Evolutionary conservation across 1,140 invertebrate species (phyloP), one percentile per base, ranked within the genome.

Genomic region (Heliconius himera): DNA sequence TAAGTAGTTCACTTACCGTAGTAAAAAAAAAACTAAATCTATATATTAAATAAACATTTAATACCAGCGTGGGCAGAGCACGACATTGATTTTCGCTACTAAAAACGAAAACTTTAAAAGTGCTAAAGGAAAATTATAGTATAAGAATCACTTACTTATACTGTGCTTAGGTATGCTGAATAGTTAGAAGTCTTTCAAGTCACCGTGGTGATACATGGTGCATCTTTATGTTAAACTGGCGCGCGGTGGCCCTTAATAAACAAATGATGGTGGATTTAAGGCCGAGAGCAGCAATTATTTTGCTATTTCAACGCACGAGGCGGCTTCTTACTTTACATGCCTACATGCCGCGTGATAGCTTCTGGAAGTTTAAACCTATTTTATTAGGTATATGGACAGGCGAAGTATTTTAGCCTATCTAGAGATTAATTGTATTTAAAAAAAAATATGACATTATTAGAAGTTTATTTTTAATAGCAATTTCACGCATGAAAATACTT

Each of bases 221-320:
- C 82, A 83, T 90, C 89, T 89, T 91, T 92, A 92, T 90, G 90
- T 87, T 91, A 91, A 92, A 89, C 87, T 85, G 88, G 83, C 84
- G 83, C 78, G 85, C 86, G 86, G 88, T 87, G 83, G 84, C 83
- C 86, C 86, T 90, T 91, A 92, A 91, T 91, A 91, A 91, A 91
- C 90, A 90, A 91, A 91, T 91, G 90, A 91, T 87, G 88, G 79
- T 82, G 82, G 89, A 92, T 89, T 90, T 91, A 92, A 90, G 86
- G 83, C 79, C 83, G 79, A 74, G 78, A 86, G 83, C 84, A 83
- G 90, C 90, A 91, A 92, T 90, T 92, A 92, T 92, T 92, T 92
- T 82, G 83, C 89, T 90, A 90, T 90, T 89, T 87, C 84, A 83
- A 89, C 86, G 88, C 85, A 84, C 83, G 80, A 81, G 76, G 86